Evolutionary conservation across 1,140 invertebrate species (phyloP).

Genomic region (Drosophila arizonae): DNA sequence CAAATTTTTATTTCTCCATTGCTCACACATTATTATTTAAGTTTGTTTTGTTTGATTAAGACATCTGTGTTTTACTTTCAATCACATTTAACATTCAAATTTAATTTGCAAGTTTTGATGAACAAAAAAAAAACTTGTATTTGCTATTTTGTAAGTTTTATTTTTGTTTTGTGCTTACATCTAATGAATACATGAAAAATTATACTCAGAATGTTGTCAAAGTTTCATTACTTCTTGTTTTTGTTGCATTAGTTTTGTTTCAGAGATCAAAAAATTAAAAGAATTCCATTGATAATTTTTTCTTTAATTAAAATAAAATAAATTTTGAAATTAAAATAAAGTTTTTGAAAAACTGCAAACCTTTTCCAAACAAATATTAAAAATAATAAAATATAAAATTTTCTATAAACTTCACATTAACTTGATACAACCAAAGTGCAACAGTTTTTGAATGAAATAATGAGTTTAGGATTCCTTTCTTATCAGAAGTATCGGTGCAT

Average conservation of each 20-base stretch:
- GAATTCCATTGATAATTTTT: background rate
- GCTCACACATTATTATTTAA: background rate
- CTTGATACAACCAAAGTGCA: background rate
- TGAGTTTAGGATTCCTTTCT: background rate
- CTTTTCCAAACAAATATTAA: background rate
- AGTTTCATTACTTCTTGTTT: background rate
- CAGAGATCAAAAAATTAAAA: slow-evolving; percentile 29
- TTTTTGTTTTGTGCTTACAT: slow-evolving; percentile 5
- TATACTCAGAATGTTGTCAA: slow-evolving; percentile 15
- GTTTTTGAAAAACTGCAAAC: background rate
- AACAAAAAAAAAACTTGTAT: background rate
- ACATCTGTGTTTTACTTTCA: slow-evolving; percentile 7
- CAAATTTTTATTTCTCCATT: background rate
- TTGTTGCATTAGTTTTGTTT: slow-evolving; percentile 6
- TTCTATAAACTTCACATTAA: background rate
- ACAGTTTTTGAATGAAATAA: background rate
- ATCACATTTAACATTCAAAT: slow-evolving; percentile 24
- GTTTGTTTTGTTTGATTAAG: background rate
- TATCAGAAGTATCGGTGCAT: background rate
- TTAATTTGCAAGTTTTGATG: slow-evolving; percentile 14
- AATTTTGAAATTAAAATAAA: too few species aligned
- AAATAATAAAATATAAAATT: too few species aligned
- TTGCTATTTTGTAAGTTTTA: slow-evolving; percentile 3
- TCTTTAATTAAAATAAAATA: too few species aligned
- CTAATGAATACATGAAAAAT: slow-evolving; percentile 28